These are phyloP conservation scores for Phrynosoma blainvillii DNA, from an alignment of 2,113 vertebrate species.

Conservation along the genomic window DNA sequence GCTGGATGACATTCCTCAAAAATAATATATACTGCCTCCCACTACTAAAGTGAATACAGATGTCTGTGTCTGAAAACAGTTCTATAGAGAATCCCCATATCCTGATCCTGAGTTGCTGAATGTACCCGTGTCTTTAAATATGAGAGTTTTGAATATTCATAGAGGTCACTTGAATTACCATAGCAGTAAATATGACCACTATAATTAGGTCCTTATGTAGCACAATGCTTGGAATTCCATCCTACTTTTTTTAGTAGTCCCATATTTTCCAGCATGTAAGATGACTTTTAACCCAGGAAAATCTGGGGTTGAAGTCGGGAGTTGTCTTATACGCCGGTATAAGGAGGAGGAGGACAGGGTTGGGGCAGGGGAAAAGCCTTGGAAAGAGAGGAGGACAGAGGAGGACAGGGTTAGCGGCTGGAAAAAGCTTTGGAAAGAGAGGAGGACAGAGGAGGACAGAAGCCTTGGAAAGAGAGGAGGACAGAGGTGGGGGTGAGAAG, in stretches of 20 bases:
- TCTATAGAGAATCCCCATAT: conserved; percentile 36
- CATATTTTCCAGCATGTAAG: too few species aligned
- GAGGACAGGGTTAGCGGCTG: too few species aligned
- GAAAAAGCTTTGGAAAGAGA: too few species aligned
- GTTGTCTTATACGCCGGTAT: too few species aligned
- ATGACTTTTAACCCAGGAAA: too few species aligned
- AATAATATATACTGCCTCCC: neutral
- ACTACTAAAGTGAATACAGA: neutral
- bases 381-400: too few species aligned
- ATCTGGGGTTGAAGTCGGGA: too few species aligned
- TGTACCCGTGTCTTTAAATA: neutral
- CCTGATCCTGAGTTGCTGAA: neutral
- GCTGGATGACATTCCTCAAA: neutral
- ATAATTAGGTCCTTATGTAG: neutral
- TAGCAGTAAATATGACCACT: neutral
- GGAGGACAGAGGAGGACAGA: too few species aligned
- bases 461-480: too few species aligned
- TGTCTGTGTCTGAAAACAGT: neutral
- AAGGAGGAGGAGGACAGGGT: too few species aligned
- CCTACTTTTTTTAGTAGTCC: neutral
- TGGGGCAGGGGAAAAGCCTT: too few species aligned
- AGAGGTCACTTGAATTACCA: neutral
- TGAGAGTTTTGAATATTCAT: neutral
- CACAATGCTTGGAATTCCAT: neutral
- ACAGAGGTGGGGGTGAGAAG: too few species aligned